Percentiles rank a stretch among this genome's conserved stretches.
Evolutionary conservation across 30 jellyfish, hydroid and myxozoan species (phyloP).

Genomic region (Hydractinia echinata): DNA sequence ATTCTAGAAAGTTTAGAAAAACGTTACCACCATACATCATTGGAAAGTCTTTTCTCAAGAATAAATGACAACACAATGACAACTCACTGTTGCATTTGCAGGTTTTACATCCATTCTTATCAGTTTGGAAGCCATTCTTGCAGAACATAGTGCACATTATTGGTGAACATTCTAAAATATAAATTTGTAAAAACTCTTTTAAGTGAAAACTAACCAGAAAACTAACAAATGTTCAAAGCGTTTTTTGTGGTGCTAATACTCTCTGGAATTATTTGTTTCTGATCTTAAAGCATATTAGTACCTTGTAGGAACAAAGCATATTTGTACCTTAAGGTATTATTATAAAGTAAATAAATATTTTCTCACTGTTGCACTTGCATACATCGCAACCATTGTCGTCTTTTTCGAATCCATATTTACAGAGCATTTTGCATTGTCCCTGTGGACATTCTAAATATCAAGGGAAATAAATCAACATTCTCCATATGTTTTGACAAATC

Average conservation of each 20-base stretch:
- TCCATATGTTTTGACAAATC: too few relatives aligned
- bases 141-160: background rate
- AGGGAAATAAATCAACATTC: too few relatives aligned
- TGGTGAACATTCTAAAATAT: constrained; percentile 4
- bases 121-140: constrained; percentile 17
- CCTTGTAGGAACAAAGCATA: background rate
- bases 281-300: background rate
- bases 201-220: too few relatives aligned
- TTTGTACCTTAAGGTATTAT: background rate
- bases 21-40: too few relatives aligned
- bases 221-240: too few relatives aligned
- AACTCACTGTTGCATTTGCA: constrained; percentile 3
- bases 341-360: background rate
- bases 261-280: background rate
- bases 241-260: background rate
- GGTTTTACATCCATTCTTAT: background rate
- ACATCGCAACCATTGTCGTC: constrained; percentile 37
- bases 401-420: constrained; percentile 27
- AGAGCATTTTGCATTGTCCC: constrained; percentile 27
- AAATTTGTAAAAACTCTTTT: background rate
- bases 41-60: background rate
- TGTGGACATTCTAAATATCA: constrained; percentile 17
- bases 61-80: background rate
- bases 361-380: constrained; percentile 26
- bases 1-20: background rate